Evolutionary conservation across 2,888 invertebrate genomes (phyloP).

Genomic region (Amblyjoppa fuscipennis): DNA sequence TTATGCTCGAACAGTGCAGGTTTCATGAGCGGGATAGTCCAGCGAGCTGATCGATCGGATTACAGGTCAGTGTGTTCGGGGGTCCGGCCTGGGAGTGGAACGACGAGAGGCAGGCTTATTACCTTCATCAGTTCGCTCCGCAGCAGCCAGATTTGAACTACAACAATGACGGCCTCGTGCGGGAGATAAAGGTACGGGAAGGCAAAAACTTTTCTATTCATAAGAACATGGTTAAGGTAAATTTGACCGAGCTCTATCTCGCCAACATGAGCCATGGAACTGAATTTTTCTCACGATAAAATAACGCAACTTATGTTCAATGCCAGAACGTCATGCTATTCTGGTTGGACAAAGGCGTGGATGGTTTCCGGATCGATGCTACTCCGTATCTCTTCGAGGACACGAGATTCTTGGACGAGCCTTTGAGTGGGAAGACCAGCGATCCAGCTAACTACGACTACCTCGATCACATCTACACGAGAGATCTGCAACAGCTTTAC

Average conservation of each 20-base stretch:
- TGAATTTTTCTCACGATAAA: not conserved
- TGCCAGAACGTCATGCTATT: conserved; percentile 88
- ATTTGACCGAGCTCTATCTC: not conserved
- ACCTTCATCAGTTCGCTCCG: conserved; percentile 91
- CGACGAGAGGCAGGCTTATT: conserved; percentile 89
- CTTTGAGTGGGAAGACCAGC: conserved; percentile 84
- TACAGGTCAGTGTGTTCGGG: conserved; percentile 88
- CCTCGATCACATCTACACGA: conserved; percentile 87
- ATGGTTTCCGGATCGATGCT: conserved; percentile 92
- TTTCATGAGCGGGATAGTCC: not conserved
- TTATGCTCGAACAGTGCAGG: not conserved
- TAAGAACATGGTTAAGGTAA: not conserved
- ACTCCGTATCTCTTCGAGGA: conserved; percentile 87
- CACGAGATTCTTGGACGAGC: conserved; percentile 86
- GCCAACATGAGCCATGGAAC: not conserved
- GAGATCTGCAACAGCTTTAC: conserved; percentile 87
- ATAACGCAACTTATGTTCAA: not conserved
- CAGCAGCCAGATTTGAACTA: conserved; percentile 94
- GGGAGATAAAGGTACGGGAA: conserved; percentile 88
- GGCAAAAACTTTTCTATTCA: not conserved
- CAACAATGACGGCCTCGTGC: conserved; percentile 89
- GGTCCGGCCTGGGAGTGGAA: conserved; percentile 92
- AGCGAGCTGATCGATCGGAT: not conserved
- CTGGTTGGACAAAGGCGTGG: conserved; percentile 92
- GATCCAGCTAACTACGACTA: conserved; percentile 86